Base-by-base conservation (phyloP, 2,113 vertebrate species). In the Nerophis ophidion region DNA sequence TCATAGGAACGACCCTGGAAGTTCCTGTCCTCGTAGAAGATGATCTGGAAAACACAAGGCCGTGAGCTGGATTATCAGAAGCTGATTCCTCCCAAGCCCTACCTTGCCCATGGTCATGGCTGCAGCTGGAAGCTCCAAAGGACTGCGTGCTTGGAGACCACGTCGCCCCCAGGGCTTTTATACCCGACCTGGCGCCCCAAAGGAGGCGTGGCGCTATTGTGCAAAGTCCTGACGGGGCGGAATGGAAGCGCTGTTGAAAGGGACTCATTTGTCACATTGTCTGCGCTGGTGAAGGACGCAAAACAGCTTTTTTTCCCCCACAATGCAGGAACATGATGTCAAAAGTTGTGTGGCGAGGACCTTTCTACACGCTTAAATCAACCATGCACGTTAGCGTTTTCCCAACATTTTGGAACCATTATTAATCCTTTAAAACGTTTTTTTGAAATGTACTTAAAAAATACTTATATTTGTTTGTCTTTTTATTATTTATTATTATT, bases 1-100 rank as follows among this genome's bases (percentile, higher is more conserved):
- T 89, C 83, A 84, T 87, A 88, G 76, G 70, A 81, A 42, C 86
- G 86, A 19, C 89, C 89, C 82, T 88, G 84, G 75, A 90, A 90
- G 78, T 90, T 89, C 77, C 76, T 86, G 44, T 90, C 88, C 81
- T 90, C 87, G 35, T 89, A 90, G 66, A 89, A 90, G 76, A 85
- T 84, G 56, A 89, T 82, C 87, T 90, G 68, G 40, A 61, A 58
- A 50, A 63, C 6, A 19, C 40, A 11, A 17, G 59, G 40, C 26
- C 26, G 26, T 7, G 1, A n/a, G 60, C 15, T 51, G 16, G 8
- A 40, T 57, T 10, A 52, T 11, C 16, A 55, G 14, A 2, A 13
- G 42, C 2, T 9, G 10, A 4, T 11, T 17, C 6, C 36, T 4
- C 16, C 16, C 13, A 19, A 48, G 0, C 1, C 40, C 15, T 36